Percentiles rank a stretch among this genome's conserved stretches.
phyloP scores from a whole-genome alignment of 2,113 vertebrate genomes.

The Myotis davidii region DNA sequence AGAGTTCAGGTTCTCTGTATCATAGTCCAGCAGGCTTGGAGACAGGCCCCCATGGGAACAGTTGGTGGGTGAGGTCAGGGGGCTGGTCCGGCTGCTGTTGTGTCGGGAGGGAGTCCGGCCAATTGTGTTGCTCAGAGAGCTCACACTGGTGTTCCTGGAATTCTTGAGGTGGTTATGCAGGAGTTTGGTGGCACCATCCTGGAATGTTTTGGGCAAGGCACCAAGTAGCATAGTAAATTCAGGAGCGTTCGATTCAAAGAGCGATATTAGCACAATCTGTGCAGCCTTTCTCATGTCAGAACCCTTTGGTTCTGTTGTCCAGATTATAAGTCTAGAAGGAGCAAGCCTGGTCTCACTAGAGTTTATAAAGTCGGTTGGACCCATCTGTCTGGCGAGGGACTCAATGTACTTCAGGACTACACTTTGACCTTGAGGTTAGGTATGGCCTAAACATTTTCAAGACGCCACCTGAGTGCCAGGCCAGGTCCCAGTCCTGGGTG shows the following conservation, averaged over 20 bases:
- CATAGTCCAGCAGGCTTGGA: constrained; percentile 98
- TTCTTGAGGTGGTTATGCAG: constrained; percentile 99
- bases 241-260: constrained; percentile 98
- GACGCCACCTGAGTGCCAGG: not conserved
- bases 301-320: constrained; percentile 99
- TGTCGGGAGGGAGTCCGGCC: constrained; percentile 93
- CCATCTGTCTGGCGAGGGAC: constrained; percentile 96
- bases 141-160: constrained; percentile 94
- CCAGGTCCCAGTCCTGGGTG: not conserved
- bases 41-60: constrained; percentile 98
- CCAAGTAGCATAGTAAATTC: constrained; percentile 99
- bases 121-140: constrained; percentile 97
- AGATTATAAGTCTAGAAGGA: constrained; percentile 98
- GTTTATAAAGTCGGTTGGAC: constrained; percentile 97
- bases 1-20: constrained; percentile 99
- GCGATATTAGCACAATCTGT: constrained; percentile 96
- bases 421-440: constrained; percentile 92
- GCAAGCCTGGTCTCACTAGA: constrained; percentile 98
- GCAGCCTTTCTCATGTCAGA: constrained; percentile 99
- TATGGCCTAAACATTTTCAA: no score
- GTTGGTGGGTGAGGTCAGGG: constrained; percentile 97
- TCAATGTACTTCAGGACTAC: constrained; percentile 98
- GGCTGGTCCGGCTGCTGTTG: constrained; percentile 95
- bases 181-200: constrained; percentile 98
- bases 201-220: constrained; percentile 99